A percentile compares a stretch with the other conserved stretches of the same genome.
Conservation (phyloP, 2,888 invertebrate species). For the Polydrusus pterygomalis region DNA sequence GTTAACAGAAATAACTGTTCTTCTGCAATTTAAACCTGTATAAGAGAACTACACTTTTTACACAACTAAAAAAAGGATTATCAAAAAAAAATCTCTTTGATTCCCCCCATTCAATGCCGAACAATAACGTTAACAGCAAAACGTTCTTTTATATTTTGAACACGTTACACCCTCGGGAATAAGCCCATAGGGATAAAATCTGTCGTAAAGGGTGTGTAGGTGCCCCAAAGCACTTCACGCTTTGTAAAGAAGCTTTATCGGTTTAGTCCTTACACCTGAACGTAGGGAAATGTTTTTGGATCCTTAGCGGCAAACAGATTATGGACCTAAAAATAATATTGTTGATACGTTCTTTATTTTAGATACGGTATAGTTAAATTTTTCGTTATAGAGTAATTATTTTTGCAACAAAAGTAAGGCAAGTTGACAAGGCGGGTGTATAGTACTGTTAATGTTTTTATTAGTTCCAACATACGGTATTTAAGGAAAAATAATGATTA, state of each 20-base stretch:
- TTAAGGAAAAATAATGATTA: too few relatives aligned
- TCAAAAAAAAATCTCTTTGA: background rate
- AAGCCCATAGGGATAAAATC: constrained; percentile 16
- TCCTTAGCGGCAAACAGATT: background rate
- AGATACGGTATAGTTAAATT: background rate
- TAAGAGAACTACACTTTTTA: background rate
- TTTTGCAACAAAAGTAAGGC: too few relatives aligned
- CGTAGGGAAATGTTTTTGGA: background rate
- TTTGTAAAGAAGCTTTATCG: constrained; percentile 17
- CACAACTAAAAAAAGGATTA: background rate
- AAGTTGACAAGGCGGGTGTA: too few relatives aligned
- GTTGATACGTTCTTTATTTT: background rate
- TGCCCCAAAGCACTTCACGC: constrained; percentile 8
- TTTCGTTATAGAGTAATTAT: background rate
- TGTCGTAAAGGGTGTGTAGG: constrained; percentile 5
- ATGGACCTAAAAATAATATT: constrained; percentile 1
- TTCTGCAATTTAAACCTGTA: too few relatives aligned
- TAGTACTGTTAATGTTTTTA: too few relatives aligned
- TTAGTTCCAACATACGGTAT: too few relatives aligned
- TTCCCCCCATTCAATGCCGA: background rate
- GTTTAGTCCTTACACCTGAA: constrained; percentile 11
- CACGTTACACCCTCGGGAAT: background rate
- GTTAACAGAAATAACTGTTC: too few relatives aligned
- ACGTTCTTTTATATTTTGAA: constrained; percentile 15
- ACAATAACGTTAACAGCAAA: background rate